Conservation (phyloP, 2,797 vertebrate genomes). For the Zalophus californianus region DNA sequence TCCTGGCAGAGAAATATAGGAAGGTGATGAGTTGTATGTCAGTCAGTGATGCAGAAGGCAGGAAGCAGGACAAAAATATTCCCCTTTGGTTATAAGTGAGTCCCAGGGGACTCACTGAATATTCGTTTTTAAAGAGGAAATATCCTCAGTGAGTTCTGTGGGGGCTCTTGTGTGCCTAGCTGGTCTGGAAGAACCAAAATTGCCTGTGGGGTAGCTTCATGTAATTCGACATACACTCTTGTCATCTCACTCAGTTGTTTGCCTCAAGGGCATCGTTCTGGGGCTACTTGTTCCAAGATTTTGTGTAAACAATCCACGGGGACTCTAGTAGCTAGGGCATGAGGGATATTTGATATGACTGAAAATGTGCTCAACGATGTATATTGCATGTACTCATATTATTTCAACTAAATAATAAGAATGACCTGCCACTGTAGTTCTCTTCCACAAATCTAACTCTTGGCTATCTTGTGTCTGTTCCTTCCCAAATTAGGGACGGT, state of each 20-base stretch:
- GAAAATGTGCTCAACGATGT: slow-evolving; percentile 55
- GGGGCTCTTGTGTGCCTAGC: neutral
- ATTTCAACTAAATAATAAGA: slow-evolving; percentile 74
- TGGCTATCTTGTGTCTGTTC: slow-evolving; percentile 48
- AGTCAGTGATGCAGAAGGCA: slow-evolving; percentile 7
- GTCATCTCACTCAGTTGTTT: slow-evolving; percentile 28
- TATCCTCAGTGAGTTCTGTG: slow-evolving; percentile 3
- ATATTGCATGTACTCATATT: slow-evolving; percentile 64
- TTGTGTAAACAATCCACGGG: slow-evolving; percentile 64
- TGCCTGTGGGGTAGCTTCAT: slow-evolving; percentile 24
- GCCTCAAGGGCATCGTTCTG: slow-evolving; percentile 68
- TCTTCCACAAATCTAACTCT: slow-evolving; percentile 34
- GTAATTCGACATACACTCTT: neutral
- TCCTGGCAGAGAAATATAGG: neutral
- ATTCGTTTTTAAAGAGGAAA: slow-evolving; percentile 73
- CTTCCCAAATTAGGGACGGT: slow-evolving; percentile 58
- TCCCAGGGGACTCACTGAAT: slow-evolving; percentile 45
- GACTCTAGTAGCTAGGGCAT: neutral
- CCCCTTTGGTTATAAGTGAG: neutral
- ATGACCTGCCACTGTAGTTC: neutral
- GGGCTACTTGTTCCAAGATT: slow-evolving; percentile 61
- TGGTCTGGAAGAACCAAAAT: slow-evolving; percentile 51
- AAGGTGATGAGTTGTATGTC: neutral
- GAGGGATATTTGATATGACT: slow-evolving; percentile 77
- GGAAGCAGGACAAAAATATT: neutral